Conservation (phyloP, 2,113 vertebrate genomes). For the Callithrix jacchus region DNA sequence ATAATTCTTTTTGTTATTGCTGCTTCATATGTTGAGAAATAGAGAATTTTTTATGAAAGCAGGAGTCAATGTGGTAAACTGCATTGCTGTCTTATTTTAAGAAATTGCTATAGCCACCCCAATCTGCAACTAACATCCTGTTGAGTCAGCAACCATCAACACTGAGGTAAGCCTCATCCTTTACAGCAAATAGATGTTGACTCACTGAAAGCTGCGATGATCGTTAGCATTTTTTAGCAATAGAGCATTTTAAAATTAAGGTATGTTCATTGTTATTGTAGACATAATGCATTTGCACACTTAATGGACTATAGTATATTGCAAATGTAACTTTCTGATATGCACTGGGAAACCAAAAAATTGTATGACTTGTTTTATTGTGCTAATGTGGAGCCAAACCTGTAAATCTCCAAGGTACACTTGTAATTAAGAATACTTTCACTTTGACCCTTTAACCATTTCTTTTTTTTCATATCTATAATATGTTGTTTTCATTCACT, state of each 20-base stretch:
- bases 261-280: not conserved
- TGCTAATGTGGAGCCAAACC: not conserved
- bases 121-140: not conserved
- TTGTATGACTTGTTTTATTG: not conserved
- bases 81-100: not conserved
- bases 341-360: not conserved
- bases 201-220: not conserved
- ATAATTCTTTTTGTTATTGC: not conserved
- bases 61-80: not conserved
- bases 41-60: not conserved
- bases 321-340: not conserved
- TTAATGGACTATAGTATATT: not conserved
- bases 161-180: not conserved
- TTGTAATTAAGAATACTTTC: not conserved
- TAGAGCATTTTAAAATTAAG: not conserved
- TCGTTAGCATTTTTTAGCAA: not conserved
- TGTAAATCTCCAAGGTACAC: not conserved
- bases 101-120: not conserved
- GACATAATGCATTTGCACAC: not conserved
- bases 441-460: slow-evolving; percentile 5
- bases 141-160: not conserved
- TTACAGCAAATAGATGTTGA: not conserved
- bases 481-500: not conserved
- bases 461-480: not conserved
- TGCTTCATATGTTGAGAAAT: no score